Evolutionary conservation across 2,888 invertebrate species (phyloP).

Genomic region (Meteorus colon): DNA sequence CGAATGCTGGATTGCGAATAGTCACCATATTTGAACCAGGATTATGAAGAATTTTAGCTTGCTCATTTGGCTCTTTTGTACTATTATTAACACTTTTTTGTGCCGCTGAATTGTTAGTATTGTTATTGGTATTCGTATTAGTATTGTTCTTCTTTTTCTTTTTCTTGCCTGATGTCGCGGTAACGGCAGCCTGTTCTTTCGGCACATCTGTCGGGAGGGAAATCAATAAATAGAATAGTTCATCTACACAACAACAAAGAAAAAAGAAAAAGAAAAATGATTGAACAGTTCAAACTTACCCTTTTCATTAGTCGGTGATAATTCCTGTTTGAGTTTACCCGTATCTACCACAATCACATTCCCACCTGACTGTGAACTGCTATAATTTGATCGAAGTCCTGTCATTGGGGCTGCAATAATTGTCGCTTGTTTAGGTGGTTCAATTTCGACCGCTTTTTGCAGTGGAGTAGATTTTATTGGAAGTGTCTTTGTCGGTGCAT

Average conservation of each 20-base stretch:
- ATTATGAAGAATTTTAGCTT: constrained; percentile 72
- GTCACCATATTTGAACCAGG: constrained; percentile 82
- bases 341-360: constrained; percentile 79
- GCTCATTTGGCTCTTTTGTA: constrained; percentile 59
- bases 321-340: constrained; percentile 75
- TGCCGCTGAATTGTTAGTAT: constrained; percentile 43
- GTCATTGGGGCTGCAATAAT: constrained; percentile 71
- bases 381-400: constrained; percentile 64
- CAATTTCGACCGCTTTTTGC: constrained; percentile 60
- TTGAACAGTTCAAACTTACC: constrained; percentile 51
- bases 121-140: constrained; percentile 55
- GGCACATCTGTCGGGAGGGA: constrained; percentile 48
- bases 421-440: constrained; percentile 66
- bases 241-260: constrained; percentile 14
- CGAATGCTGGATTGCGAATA: constrained; percentile 86
- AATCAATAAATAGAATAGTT: background rate
- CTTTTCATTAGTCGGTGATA: constrained; percentile 67
- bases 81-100: constrained; percentile 48
- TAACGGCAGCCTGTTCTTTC: constrained; percentile 53
- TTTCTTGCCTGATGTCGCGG: constrained; percentile 76
- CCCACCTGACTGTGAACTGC: constrained; percentile 72
- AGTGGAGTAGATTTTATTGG: constrained; percentile 66
- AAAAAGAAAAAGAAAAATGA: constrained; percentile 32
- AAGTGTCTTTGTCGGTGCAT: constrained; percentile 70
- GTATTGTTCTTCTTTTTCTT: constrained; percentile 74